A percentile compares a stretch with the other conserved stretches of the same genome.
Evolutionary conservation across 92 coral and sea anemone genomes (phyloP).

Genomic region (Nematostella vectensis): DNA sequence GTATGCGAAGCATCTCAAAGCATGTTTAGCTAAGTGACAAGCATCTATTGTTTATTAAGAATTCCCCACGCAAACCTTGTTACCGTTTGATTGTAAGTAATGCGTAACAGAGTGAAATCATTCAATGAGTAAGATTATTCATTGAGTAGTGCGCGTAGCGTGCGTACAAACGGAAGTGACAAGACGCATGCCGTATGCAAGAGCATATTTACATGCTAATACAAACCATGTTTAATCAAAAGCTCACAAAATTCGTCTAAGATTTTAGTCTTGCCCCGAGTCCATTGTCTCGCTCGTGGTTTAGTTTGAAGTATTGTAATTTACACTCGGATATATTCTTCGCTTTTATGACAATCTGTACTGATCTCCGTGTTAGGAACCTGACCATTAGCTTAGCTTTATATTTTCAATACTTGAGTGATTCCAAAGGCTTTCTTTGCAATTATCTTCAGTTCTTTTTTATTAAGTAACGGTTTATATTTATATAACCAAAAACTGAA

Average conservation of each 20-base stretch:
- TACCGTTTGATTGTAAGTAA: background rate
- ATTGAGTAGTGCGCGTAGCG: no score
- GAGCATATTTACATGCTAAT: no score
- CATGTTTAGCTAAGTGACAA: background rate
- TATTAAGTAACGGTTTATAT: background rate
- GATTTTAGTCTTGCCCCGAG: no score
- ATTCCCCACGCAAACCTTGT: no score
- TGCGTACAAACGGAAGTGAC: background rate
- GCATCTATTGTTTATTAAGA: no score
- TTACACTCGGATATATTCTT: no score
- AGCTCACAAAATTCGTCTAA: no score
- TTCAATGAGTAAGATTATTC: background rate
- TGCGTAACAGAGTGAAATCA: background rate
- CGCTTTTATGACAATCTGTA: background rate
- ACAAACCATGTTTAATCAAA: no score
- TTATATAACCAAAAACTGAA: background rate
- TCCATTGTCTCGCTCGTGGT: no score
- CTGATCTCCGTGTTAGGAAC: background rate
- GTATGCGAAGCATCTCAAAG: background rate
- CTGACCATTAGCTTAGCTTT: no score
- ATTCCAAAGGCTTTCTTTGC: constrained; percentile 1
- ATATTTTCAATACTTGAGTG: constrained; percentile 1
- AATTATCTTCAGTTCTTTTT: background rate
- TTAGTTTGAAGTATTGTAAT: no score
- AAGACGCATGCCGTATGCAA: no score